phyloP scores from a whole-genome alignment of 1,140 invertebrate genomes.

The Scaptomyza hsui region DNA sequence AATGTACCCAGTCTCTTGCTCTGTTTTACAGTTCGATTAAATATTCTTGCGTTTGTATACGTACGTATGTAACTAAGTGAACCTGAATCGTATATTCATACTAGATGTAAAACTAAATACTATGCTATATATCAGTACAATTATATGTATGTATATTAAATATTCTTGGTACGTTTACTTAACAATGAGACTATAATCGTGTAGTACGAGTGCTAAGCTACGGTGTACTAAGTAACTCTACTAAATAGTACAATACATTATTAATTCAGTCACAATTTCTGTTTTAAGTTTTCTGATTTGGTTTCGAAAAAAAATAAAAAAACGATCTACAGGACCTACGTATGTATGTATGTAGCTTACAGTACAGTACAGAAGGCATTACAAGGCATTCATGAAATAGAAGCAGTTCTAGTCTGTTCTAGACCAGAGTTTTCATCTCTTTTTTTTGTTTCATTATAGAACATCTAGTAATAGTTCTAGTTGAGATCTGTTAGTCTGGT shows the following conservation, averaged over 20 bases:
- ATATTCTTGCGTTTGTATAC: constrained; percentile 48
- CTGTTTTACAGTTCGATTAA: constrained; percentile 54
- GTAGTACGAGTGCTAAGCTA: constrained; percentile 31
- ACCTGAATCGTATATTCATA: constrained; percentile 34
- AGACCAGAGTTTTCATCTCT: background rate
- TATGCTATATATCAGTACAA: constrained; percentile 48
- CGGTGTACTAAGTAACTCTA: constrained; percentile 1
- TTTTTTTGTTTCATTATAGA: no score
- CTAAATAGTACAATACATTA: constrained; percentile 14
- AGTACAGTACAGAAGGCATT: constrained; percentile 14
- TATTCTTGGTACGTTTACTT: constrained; percentile 54
- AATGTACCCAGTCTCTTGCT: constrained; percentile 55
- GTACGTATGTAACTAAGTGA: constrained; percentile 52
- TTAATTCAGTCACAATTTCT: constrained; percentile 20
- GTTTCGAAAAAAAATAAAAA: constrained; percentile 13
- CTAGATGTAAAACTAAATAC: constrained; percentile 30
- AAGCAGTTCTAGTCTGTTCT: background rate
- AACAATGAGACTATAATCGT: constrained; percentile 48
- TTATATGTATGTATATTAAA: constrained; percentile 43
- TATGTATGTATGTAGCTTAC: constrained; percentile 29
- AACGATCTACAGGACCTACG: constrained; percentile 25
- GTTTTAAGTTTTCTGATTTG: constrained; percentile 14
- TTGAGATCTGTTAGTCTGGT: no score
- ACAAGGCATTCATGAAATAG: no score
- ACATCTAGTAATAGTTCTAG: no score